These are phyloP conservation scores for Gopherus evgoodei DNA, from an alignment of 2,113 vertebrate species.

Conservation along the genomic window DNA sequence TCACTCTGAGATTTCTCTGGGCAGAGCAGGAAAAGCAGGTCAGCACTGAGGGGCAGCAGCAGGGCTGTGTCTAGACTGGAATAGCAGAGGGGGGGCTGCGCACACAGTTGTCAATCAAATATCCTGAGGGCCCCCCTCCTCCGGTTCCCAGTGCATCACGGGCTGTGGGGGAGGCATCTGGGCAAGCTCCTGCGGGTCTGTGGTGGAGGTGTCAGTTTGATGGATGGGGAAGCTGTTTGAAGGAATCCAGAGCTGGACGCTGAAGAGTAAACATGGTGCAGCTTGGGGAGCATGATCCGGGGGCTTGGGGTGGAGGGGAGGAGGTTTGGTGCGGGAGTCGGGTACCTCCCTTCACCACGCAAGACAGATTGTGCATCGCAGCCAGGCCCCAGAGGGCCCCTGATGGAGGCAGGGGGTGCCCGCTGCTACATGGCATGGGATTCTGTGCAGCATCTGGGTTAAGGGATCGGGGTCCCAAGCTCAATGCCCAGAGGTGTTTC, in stretches of 20 bases:
- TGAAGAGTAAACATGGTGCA: neutral
- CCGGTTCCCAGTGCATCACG: no score
- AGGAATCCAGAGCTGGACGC: neutral
- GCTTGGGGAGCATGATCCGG: neutral
- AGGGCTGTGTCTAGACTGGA: neutral
- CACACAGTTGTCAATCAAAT: neutral
- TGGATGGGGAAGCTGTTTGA: neutral
- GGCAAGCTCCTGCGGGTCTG: neutral
- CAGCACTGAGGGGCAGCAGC: neutral
- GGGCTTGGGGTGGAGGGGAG: no score
- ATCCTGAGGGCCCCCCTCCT: neutral
- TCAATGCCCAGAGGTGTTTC: neutral
- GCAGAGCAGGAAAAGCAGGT: neutral
- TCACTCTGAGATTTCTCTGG: neutral
- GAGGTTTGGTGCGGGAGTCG: no score
- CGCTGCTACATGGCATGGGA: neutral
- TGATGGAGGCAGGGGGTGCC: neutral
- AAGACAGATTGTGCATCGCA: neutral
- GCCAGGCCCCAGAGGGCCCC: neutral
- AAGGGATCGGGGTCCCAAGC: neutral
- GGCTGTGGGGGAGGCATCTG: accelerated
- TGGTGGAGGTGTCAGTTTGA: neutral
- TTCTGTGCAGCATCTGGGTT: neutral
- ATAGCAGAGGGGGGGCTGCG: neutral
- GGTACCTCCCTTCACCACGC: no score